Conservation (phyloP, 1,140 invertebrate genomes). For the Drosophila kurseongensis region DNA sequence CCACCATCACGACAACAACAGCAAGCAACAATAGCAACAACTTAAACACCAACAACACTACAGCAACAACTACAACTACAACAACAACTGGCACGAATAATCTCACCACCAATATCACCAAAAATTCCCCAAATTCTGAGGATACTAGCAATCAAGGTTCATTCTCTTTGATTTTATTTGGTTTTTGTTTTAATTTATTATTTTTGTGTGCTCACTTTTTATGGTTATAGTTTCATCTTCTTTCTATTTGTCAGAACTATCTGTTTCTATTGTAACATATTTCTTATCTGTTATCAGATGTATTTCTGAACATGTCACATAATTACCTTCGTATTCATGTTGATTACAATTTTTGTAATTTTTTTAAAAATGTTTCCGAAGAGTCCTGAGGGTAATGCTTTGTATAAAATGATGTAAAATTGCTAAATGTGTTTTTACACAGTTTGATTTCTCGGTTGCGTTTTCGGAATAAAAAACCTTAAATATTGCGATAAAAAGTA, state of each 20-base stretch:
- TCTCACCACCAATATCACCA: slow-evolving; percentile 74
- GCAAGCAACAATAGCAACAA: slow-evolving; percentile 52
- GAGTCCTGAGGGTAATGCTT: no score
- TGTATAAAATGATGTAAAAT: no score
- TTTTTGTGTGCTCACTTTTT: slow-evolving; percentile 13
- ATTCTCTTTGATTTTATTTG: slow-evolving; percentile 70
- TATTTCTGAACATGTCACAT: slow-evolving; percentile 6
- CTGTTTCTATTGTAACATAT: slow-evolving; percentile 16
- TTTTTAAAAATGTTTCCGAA: no score
- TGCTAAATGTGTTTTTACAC: no score
- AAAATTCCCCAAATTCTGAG: slow-evolving; percentile 83
- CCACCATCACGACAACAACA: slow-evolving; percentile 54
- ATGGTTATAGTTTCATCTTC: slow-evolving; percentile 22
- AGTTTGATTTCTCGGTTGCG: no score
- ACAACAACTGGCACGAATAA: slow-evolving; percentile 67
- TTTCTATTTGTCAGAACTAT: slow-evolving; percentile 10
- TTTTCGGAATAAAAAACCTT: no score
- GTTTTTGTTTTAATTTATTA: slow-evolving; percentile 40
- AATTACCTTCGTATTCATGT: background rate
- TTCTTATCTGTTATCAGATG: slow-evolving; percentile 13
- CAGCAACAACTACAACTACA: slow-evolving; percentile 30
- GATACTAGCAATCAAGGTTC: slow-evolving; percentile 83
- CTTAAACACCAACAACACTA: slow-evolving; percentile 65
- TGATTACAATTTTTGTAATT: background rate
- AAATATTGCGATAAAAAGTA: no score